Base-by-base conservation (phyloP, 1,140 invertebrate genomes). In the Microplitis demolitor region DNA sequence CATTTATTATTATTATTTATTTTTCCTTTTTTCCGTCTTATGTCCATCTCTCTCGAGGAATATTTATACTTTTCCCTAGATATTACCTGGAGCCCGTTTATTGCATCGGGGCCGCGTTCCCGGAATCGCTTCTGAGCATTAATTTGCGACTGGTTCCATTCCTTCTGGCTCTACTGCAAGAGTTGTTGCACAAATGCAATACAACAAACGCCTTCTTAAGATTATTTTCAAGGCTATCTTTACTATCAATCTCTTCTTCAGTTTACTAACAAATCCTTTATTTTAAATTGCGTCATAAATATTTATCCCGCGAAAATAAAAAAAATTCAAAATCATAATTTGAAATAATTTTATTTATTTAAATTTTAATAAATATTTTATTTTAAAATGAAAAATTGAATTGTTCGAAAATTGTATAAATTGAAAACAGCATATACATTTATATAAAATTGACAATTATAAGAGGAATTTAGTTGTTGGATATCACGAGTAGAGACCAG, bases 41-140 rank as follows among this genome's bases (percentile, higher is more conserved):
- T n/a, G 8, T 8, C n/a, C 4, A 50, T 50, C 4, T 37, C 45
- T 13, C n/a, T 39, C 14, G n/a, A 37, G 3, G 45, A 45, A 50
- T 50, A 64, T 64, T 24, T 50, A 45, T 64, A 6, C 13, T 39
- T 24, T 54, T 76, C 63, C 61, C 73, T 70, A 72, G 71, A 68
- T 75, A 76, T 76, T 80, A 76, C 78, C 80, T 75, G 78, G 71
- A 74, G 77, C 77, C 72, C 60, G 79, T 80, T 80, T 80, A 80
- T 78, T 78, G 71, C 78, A 60, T 63, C 71, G 60, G 9, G 69
- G 69, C 71, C 13, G 56, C 66, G 74, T 79, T 78, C 77, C 69
- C 66, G 69, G 79, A 78, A 80, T 75, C 35, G 69, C 73, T 72
- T 78, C 74, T 77, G 76, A 79, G 78, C 78, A 71, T 76, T 78